Evolutionary conservation across 2,888 invertebrate species (phyloP).

Genomic region (Patella depressa): DNA sequence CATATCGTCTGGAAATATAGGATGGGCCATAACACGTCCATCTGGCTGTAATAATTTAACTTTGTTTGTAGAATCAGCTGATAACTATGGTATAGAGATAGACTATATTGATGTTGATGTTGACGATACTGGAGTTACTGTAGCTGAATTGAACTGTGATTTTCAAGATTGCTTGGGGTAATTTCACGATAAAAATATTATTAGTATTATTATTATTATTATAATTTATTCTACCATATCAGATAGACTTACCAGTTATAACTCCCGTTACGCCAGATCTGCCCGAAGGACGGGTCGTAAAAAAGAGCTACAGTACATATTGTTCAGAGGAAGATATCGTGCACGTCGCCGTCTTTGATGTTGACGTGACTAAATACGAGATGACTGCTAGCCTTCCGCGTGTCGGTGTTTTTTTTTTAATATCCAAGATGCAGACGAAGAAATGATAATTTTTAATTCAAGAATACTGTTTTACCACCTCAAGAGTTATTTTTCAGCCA

Average conservation of each 20-base stretch:
- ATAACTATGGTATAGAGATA: constrained; percentile 40
- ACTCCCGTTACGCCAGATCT: background rate
- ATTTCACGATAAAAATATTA: background rate
- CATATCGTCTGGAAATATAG: constrained; percentile 29
- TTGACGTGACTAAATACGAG: constrained; percentile 32
- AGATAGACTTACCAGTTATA: background rate
- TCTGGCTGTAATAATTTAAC: constrained; percentile 40
- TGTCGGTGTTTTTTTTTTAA: constrained; percentile 22
- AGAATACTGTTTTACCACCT: too few species aligned
- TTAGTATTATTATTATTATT: too few species aligned
- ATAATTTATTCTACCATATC: constrained; percentile 28
- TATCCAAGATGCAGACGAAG: too few species aligned
- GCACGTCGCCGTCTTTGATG: constrained; percentile 48
- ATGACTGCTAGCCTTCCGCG: too few species aligned
- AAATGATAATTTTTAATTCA: too few species aligned
- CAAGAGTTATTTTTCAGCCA: too few species aligned
- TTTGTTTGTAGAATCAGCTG: constrained; percentile 33
- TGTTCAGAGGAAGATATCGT: constrained; percentile 56
- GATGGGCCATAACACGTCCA: constrained; percentile 29
- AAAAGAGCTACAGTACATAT: constrained; percentile 48
- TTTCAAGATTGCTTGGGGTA: too few species aligned
- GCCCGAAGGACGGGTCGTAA: constrained; percentile 25
- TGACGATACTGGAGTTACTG: constrained; percentile 31
- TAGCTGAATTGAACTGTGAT: too few species aligned
- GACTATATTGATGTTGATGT: constrained; percentile 46